Evolutionary conservation across 2,888 invertebrate genomes (phyloP).

Genomic region (Herminia tarsipennalis): DNA sequence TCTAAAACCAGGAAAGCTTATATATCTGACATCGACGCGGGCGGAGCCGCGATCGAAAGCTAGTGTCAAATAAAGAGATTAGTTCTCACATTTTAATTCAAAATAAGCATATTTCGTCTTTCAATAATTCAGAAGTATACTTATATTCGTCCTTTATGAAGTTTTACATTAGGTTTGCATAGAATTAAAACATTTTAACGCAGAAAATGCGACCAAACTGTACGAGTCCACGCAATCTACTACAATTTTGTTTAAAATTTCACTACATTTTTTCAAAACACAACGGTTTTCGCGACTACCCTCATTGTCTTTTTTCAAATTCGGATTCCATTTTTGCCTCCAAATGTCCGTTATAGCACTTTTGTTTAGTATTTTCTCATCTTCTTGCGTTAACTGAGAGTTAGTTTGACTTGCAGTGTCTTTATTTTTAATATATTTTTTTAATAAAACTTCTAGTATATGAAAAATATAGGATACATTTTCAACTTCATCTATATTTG

Average conservation of each 20-base stretch:
- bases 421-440: constrained; percentile 48
- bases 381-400: constrained; percentile 50
- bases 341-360: constrained; percentile 69
- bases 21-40: too few relatives aligned
- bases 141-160: too few relatives aligned
- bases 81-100: too few relatives aligned
- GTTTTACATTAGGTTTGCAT: constrained; percentile 54
- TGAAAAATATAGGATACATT: constrained; percentile 68
- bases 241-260: constrained; percentile 67
- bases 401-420: constrained; percentile 36
- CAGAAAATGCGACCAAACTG: constrained; percentile 66
- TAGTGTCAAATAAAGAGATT: too few relatives aligned
- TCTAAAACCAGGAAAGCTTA: too few relatives aligned
- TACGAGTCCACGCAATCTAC: constrained; percentile 67
- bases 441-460: constrained; percentile 60
- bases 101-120: too few relatives aligned
- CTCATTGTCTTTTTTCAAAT: constrained; percentile 41
- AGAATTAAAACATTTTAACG: constrained; percentile 73
- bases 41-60: too few relatives aligned
- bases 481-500: constrained; percentile 53
- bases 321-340: constrained; percentile 71
- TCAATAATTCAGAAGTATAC: too few relatives aligned
- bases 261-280: constrained; percentile 53
- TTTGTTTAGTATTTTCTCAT: constrained; percentile 51
- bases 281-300: constrained; percentile 52